Evolutionary conservation across 2,888 invertebrate genomes (phyloP), one percentile per base, ranked within the genome.

Genomic region (Brenthis daphne): DNA sequence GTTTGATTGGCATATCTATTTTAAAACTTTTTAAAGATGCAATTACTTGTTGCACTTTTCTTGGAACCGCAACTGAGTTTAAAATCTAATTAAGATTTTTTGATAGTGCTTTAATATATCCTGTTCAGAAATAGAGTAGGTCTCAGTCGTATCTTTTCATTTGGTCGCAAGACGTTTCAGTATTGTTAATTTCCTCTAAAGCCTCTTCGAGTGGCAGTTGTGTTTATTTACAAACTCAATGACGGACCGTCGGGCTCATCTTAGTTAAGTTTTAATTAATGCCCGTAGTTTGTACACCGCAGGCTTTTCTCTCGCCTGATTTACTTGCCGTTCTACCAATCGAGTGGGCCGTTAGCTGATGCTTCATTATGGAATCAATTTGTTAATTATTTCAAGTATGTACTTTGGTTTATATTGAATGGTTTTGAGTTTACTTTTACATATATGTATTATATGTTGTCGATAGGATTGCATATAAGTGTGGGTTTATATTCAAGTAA

Each of bases 251-350:
- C 51, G 55, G 67, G 65, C 76, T 80, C 80, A 80, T 84, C 82
- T 81, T 75, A 68, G 73, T 69, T 74, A 81, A 85, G 76, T 86
- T 86, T 84, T 86, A 86, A 87, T 86, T 81, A 85, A 83, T 79
- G 79, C 79, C 74, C 77, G 76, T 75, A 74, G 73, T 73, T 72
- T 64, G 70, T 70, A 63, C 50, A 70, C 58, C 73, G 65, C 61
- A 29, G 65, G 64, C 56, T 63, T 51, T 71, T 51, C 67, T 68
- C 60, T 68, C 61, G 71, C 61, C 66, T 57, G 65, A 69, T 67
- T 70, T 57, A 64, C 64, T 71, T 55, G 63, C 48, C 50, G 50
- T 48, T 55, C 57, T 68, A 60, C 66, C 53, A 48, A 66, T 57
- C 57, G 65, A 67, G 24, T 61, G 53, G 24, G 53, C 43, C 54